Evolutionary conservation across 2,797 vertebrate genomes (phyloP).

Genomic region (Poeciliopsis paucimaculata): DNA sequence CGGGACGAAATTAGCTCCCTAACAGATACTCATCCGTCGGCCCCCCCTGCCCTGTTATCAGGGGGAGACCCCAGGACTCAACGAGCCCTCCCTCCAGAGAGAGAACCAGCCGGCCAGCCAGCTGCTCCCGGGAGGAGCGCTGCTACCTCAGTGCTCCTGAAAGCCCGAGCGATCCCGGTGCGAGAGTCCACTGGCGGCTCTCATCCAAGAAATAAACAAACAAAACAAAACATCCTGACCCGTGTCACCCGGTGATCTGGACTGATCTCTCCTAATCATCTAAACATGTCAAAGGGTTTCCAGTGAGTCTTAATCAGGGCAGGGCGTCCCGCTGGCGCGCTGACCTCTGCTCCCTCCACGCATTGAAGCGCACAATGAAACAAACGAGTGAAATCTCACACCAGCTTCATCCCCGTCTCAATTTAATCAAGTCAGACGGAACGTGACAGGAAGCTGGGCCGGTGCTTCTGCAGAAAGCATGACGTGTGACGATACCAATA

Average conservation of each 20-base stretch:
- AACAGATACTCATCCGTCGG: conserved; percentile 19
- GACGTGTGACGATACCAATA: fast-evolving
- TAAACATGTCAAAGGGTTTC: conserved; percentile 6
- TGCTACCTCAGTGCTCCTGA: conserved; percentile 18
- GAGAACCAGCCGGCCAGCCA: background rate
- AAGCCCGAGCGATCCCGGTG: conserved; percentile 30
- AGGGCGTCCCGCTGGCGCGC: background rate
- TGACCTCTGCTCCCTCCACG: conserved; percentile 2
- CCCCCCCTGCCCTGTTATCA: conserved; percentile 18
- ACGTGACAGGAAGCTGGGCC: background rate
- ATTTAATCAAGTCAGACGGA: background rate
- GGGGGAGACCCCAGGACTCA: conserved; percentile 14
- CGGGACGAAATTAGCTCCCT: background rate
- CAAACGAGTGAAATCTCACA: conserved; percentile 8
- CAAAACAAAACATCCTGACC: conserved; percentile 10
- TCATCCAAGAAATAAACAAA: conserved; percentile 37
- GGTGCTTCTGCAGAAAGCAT: conserved; percentile 37
- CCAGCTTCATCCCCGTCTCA: background rate
- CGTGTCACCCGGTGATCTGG: background rate
- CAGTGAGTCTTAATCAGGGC: background rate
- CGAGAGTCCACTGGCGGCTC: conserved; percentile 21
- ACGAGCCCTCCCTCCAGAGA: background rate
- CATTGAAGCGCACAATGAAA: conserved; percentile 14
- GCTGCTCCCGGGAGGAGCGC: conserved; percentile 24
- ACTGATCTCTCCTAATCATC: background rate